Evolutionary conservation across 2,888 invertebrate genomes (phyloP), one percentile per base, ranked within the genome.

Genomic region (Amiota minor): DNA sequence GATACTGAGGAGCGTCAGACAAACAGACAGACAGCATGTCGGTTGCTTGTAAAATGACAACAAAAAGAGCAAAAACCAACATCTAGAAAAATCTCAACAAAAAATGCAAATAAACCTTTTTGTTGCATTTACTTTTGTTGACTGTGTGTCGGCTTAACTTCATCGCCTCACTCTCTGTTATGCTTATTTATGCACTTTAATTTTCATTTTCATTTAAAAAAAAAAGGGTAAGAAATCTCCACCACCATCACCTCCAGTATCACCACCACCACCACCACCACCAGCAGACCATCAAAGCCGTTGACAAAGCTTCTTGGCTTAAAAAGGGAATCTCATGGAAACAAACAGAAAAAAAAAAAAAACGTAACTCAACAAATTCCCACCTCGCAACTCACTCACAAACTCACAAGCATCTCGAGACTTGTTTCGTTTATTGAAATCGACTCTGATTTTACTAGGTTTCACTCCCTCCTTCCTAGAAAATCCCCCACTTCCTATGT

Each of bases 21-120:
- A 77, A 69, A 83, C 83, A 83, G 35, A 85, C 84, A 79, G 83
- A 85, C 83, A 86, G 83, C 46, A 59, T 59, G 70, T 18, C 70
- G 56, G 56, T 46, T 75, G 83, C 80, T 77, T 78, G 86, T 85
- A 82, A 78, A 73, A 35, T 35, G 35, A 35, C 35, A 35, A 35
- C 35, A 35, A 35, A 35, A 76, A 75, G 69, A 55, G 61, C 69
- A 67, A 55, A 71, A 53, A 72, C 74, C 62, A 14, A 62, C 67
- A 61, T 35, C 35, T 35, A 35, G 35, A 53, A 70, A 70, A 53
- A 72, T 73, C 67, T 20, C 16, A 64, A 45, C 12, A 68, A 50
- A 50, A 68, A 12, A 68, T 20, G 53, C 50, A 68, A 68, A 50
- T 53, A 23, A 14, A 35, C 18, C 23, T 62, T 35, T 53, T 53